Base-by-base conservation (phyloP, 2,888 invertebrate species). In the Orthosia gracilis region DNA sequence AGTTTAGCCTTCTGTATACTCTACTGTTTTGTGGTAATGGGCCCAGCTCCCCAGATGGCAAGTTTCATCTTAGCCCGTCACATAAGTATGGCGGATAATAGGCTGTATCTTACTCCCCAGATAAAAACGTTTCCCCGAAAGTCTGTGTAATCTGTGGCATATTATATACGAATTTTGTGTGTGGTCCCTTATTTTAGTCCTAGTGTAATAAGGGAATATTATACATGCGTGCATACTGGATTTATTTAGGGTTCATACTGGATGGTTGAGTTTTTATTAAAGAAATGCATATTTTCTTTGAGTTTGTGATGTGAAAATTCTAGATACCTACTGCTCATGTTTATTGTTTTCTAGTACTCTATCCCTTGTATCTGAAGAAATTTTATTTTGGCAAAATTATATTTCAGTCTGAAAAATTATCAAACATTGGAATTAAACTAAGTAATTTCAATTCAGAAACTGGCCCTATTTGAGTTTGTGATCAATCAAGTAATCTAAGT, bases 1-100 rank as follows among this genome's bases (percentile, higher is more conserved):
- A 15, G 1, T 31, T 52, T 17, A 40, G 13, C 40, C 83, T 77
- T 77, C 65, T 73, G 54, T 50, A 5, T 0, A 40, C 5, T 3
- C 23, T 17, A 26, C 5, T 15, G 49, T 23, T 17, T 12, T 45
- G 54, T 49, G 67, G 50, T n/a, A 54, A 49, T 21, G 64, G 50
- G 12, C 73, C 17, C 55, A 65, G 77, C 23, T 78, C 75, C 68
- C 79, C 70, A 78, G 79, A 83, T 69, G 78, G 79, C 57, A 68
- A 78, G 62, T 83, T 75, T 71, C 70, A 82, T 82, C 83, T 78
- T 67, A 71, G 70, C 75, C 78, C 73, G 78, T 85, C 85, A 76
- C 79, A 85, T 85, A 85, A 85, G 78, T 83, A 82, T 73, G 54
- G 70, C 59, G 73, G 78, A 78, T 76, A 82, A 85, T 85, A 82